A percentile compares a stretch with the other conserved stretches of the same genome.
Evolutionary conservation across 2,888 invertebrate genomes (phyloP).

Genomic region (Limnephilus rhombicus): DNA sequence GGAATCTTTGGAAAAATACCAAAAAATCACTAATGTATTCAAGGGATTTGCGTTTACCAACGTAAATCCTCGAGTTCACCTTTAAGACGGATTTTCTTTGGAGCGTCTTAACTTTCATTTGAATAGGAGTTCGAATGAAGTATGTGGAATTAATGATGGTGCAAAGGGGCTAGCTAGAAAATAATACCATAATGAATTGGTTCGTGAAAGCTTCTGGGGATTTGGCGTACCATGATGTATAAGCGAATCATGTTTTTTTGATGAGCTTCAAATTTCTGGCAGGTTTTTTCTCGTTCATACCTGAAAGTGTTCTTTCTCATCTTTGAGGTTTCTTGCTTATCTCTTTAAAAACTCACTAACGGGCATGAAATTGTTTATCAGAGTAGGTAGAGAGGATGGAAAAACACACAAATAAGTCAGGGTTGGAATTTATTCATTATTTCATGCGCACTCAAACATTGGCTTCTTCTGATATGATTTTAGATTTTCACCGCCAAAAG

Average conservation of each 20-base stretch:
- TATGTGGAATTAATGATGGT: slow-evolving; percentile 39
- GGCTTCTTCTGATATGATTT: too few relatives aligned
- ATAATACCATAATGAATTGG: slow-evolving; percentile 51
- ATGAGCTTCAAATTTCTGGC: background rate
- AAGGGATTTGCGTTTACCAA: background rate
- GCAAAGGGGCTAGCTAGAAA: slow-evolving; percentile 3
- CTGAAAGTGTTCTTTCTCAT: background rate
- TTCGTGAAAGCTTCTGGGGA: slow-evolving; percentile 40
- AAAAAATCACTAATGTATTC: background rate
- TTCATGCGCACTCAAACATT: too few relatives aligned
- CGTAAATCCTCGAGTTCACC: slow-evolving; percentile 43
- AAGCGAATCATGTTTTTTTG: slow-evolving; percentile 17
- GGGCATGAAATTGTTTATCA: too few relatives aligned
- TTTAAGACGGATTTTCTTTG: slow-evolving; percentile 52
- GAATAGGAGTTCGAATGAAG: slow-evolving; percentile 42
- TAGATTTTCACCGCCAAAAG: too few relatives aligned
- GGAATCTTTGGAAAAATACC: background rate
- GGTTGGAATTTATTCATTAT: too few relatives aligned
- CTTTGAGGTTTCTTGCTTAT: background rate
- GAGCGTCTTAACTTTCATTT: slow-evolving; percentile 53
- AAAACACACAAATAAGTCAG: too few relatives aligned
- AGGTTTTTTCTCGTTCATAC: background rate
- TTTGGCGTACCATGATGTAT: slow-evolving; percentile 15
- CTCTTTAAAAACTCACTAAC: background rate
- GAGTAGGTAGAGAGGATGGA: too few relatives aligned